Conservation (phyloP, 2,113 vertebrate genomes). For the Tretioscincus oriximinensis region DNA sequence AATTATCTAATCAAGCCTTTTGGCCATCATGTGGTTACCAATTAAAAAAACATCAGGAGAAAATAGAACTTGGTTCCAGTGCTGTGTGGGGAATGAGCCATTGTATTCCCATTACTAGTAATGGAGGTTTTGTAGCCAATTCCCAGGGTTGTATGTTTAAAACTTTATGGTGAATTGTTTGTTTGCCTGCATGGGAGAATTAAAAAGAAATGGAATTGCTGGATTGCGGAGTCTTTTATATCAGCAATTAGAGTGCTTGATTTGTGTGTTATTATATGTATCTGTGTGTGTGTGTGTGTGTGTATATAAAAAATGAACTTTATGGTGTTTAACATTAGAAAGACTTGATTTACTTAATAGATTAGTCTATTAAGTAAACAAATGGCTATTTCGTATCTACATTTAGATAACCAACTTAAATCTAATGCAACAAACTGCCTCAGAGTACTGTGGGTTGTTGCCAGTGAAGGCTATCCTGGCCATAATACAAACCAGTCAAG, state of each 20-base stretch:
- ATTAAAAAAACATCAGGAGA: constrained; percentile 21
- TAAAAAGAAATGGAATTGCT: neutral
- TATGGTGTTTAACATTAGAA: too few relatives aligned
- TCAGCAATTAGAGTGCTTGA: neutral
- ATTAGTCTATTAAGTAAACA: neutral
- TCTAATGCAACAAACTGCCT: neutral
- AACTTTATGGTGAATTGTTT: neutral
- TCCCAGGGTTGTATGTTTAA: neutral
- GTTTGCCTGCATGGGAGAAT: neutral
- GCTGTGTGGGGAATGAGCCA: neutral
- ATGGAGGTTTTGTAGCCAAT: neutral
- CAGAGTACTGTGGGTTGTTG: neutral
- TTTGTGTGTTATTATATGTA: too few relatives aligned
- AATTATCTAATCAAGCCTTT: constrained; percentile 1
- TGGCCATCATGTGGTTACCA: neutral
- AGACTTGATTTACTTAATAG: neutral
- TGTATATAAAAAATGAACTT: too few relatives aligned
- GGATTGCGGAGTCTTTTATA: neutral
- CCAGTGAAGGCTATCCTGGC: neutral
- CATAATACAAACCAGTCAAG: too few relatives aligned
- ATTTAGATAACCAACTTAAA: neutral
- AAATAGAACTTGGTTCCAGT: neutral
- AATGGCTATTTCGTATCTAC: neutral
- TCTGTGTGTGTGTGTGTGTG: neutral
- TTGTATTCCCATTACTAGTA: constrained; percentile 23